Percentiles rank a stretch among this genome's conserved stretches.
Conservation (phyloP, 2,888 invertebrate species). For the Hypomecis punctinalis region DNA sequence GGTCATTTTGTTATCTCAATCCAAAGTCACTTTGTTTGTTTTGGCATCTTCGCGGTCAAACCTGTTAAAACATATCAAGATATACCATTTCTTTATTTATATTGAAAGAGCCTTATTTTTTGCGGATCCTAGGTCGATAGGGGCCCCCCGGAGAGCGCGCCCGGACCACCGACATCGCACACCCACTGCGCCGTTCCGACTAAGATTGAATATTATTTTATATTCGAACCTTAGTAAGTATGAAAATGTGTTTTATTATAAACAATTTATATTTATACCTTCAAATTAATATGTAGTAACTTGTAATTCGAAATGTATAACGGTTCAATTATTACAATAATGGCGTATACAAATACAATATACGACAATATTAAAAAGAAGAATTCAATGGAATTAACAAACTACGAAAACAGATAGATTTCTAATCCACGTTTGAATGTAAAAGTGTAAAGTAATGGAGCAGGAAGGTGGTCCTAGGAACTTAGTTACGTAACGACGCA, state of each 20-base stretch:
- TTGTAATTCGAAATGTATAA: too few relatives aligned
- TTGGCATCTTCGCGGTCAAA: slow-evolving; percentile 2
- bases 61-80: neutral
- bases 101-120: slow-evolving; percentile 27
- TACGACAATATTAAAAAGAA: too few relatives aligned
- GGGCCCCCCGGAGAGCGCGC: slow-evolving; percentile 47
- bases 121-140: slow-evolving; percentile 39
- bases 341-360: too few relatives aligned
- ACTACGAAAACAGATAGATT: too few relatives aligned
- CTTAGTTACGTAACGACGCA: too few relatives aligned
- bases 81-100: slow-evolving; percentile 7
- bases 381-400: too few relatives aligned
- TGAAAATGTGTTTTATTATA: slow-evolving; percentile 30
- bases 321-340: too few relatives aligned
- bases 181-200: slow-evolving; percentile 48
- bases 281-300: neutral
- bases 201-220: slow-evolving; percentile 36
- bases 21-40: slow-evolving; percentile 5
- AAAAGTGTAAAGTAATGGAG: too few relatives aligned
- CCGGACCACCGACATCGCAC: slow-evolving; percentile 59
- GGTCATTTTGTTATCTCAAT: slow-evolving; percentile 1
- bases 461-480: too few relatives aligned
- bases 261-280: neutral
- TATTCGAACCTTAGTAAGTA: slow-evolving; percentile 30
- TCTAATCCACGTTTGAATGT: too few relatives aligned